Conservation (phyloP, 2,113 vertebrate species). For the Marcusenius ussheri region DNA sequence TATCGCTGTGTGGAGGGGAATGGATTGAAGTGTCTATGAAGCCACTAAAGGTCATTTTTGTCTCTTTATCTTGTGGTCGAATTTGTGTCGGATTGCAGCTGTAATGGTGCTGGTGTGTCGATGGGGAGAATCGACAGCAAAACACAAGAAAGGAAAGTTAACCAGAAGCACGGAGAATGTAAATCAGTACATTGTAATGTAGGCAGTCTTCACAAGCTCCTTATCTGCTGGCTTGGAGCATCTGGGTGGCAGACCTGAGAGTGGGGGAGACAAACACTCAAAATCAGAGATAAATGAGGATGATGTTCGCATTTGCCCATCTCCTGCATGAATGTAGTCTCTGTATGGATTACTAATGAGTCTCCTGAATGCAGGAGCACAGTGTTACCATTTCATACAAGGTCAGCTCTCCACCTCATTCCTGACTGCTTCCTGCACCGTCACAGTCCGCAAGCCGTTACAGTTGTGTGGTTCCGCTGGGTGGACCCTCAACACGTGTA, state of each 20-base stretch:
- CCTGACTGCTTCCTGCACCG: not conserved
- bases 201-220: not conserved
- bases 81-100: not conserved
- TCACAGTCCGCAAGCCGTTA: not conserved
- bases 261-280: not conserved
- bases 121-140: not conserved
- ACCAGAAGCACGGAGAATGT: not conserved
- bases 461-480: not conserved
- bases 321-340: too few species aligned
- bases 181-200: not conserved
- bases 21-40: not conserved
- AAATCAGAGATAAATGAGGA: not conserved
- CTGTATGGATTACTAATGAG: not conserved
- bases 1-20: not conserved
- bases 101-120: not conserved
- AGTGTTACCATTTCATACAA: not conserved
- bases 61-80: not conserved
- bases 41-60: not conserved
- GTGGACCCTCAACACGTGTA: not conserved
- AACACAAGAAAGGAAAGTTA: not conserved
- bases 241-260: not conserved
- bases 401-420: not conserved
- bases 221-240: not conserved
- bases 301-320: not conserved
- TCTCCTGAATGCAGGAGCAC: not conserved